Conservation (phyloP, 2,888 invertebrate species). For the Sycophila texana region DNA sequence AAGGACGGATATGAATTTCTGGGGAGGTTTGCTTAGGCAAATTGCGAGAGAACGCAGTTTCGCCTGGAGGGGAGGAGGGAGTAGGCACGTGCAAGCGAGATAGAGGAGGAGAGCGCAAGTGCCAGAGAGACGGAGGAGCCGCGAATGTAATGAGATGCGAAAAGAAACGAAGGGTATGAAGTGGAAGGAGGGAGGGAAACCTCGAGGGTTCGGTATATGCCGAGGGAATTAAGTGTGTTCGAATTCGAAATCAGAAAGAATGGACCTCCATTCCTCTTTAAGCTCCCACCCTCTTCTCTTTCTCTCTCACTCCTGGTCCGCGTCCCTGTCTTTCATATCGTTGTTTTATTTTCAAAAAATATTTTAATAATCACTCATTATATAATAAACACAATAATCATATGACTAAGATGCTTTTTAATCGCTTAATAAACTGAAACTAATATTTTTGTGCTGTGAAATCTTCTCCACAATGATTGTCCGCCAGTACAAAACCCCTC, state of each 20-base stretch:
- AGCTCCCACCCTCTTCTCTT: not conserved
- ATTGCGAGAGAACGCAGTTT: conserved; percentile 63
- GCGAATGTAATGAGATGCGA: conserved; percentile 48
- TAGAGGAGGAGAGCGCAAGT: not conserved
- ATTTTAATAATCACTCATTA: too few relatives aligned
- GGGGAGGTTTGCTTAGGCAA: conserved; percentile 69
- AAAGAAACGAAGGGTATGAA: conserved; percentile 43
- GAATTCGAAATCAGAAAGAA: conserved; percentile 30
- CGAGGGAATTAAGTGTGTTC: conserved; percentile 30
- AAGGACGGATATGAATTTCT: conserved; percentile 68
- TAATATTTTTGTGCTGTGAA: too few relatives aligned
- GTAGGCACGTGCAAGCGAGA: conserved; percentile 6
- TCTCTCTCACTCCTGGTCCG: not conserved
- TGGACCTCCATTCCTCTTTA: not conserved
- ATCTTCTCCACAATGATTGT: too few relatives aligned
- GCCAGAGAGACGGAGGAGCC: conserved; percentile 8
- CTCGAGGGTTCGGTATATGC: not conserved
- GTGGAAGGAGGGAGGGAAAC: conserved; percentile 19
- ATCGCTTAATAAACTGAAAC: too few relatives aligned
- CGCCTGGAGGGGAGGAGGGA: not conserved
- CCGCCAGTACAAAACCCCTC: too few relatives aligned
- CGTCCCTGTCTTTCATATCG: not conserved
- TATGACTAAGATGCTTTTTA: too few relatives aligned
- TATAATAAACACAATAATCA: too few relatives aligned
- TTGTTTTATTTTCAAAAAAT: not conserved